Evolutionary conservation across 2,797 vertebrate species (phyloP).

Genomic region (Coendou prehensilis): DNA sequence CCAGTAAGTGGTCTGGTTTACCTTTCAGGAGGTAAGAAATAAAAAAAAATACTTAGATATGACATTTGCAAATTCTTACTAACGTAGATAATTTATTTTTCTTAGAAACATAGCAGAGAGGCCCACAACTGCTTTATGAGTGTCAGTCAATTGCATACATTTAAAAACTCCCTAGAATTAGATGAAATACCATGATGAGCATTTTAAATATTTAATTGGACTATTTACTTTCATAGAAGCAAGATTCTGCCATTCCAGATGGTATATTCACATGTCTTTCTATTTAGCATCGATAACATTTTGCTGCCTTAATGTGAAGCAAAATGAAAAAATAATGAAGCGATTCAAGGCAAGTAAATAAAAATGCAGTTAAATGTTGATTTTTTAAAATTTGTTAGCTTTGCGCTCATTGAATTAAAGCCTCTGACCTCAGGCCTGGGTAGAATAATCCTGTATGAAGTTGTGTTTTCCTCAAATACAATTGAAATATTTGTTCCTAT

Average conservation of each 20-base stretch:
- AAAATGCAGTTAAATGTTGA: slow-evolving; percentile 31
- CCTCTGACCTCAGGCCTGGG: not conserved
- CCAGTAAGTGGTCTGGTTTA: slow-evolving; percentile 16
- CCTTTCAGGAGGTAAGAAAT: slow-evolving; percentile 56
- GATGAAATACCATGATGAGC: slow-evolving; percentile 16
- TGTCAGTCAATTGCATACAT: not conserved
- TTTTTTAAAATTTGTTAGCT: slow-evolving; percentile 26
- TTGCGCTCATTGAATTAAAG: slow-evolving; percentile 1
- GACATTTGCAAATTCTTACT: slow-evolving; percentile 54
- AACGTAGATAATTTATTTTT: slow-evolving; percentile 58
- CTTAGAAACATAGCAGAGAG: slow-evolving; percentile 33
- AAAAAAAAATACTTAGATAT: slow-evolving; percentile 48
- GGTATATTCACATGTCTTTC: slow-evolving; percentile 35
- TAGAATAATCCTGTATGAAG: slow-evolving; percentile 1
- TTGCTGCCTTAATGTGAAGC: slow-evolving; percentile 54
- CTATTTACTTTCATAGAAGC: not conserved
- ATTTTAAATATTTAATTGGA: slow-evolving; percentile 58
- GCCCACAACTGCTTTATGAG: not conserved
- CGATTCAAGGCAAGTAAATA: not conserved
- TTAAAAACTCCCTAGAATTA: not conserved
- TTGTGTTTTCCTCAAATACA: slow-evolving; percentile 31
- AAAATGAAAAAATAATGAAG: slow-evolving; percentile 54
- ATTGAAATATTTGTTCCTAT: not conserved
- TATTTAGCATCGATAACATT: slow-evolving; percentile 35
- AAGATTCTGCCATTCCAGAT: slow-evolving; percentile 17